Evolutionary conservation across 2,888 invertebrate genomes (phyloP).

Genomic region (Zelleria hepariella): DNA sequence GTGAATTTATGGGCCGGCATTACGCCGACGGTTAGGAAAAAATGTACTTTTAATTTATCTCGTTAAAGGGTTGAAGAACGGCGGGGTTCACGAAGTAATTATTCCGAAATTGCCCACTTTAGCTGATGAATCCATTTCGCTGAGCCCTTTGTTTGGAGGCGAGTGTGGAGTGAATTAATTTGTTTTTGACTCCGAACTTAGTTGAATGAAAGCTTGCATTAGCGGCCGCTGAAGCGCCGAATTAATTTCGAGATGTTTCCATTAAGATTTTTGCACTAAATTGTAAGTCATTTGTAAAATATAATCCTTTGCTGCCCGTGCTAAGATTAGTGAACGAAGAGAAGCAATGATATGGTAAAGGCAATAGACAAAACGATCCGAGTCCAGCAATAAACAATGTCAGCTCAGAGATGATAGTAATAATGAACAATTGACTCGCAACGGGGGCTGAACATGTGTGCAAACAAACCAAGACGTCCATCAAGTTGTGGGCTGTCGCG

Average conservation of each 20-base stretch:
- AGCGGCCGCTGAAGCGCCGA: constrained; percentile 34
- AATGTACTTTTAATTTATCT: constrained; percentile 73
- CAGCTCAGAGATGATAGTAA: no score
- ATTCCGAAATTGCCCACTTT: constrained; percentile 71
- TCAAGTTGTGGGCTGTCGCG: no score
- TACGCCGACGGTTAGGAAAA: constrained; percentile 67
- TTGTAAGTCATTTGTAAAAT: background rate
- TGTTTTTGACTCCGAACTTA: constrained; percentile 50
- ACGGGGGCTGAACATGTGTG: no score
- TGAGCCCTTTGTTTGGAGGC: constrained; percentile 49
- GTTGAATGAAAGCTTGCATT: constrained; percentile 61
- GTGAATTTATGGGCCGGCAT: constrained; percentile 65
- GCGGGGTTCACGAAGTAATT: constrained; percentile 68
- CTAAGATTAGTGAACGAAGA: background rate
- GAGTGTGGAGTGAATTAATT: constrained; percentile 62
- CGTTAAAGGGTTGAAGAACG: constrained; percentile 72
- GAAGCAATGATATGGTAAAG: no score
- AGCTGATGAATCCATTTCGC: constrained; percentile 66
- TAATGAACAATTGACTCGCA: no score
- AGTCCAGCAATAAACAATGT: no score
- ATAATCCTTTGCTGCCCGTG: background rate
- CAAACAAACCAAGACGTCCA: no score
- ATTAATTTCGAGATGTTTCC: constrained; percentile 18
- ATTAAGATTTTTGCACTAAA: background rate
- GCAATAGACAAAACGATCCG: no score